These are phyloP conservation scores for Vanessa cardui DNA, from an alignment of 2,888 invertebrate species.

Conservation along the genomic window DNA sequence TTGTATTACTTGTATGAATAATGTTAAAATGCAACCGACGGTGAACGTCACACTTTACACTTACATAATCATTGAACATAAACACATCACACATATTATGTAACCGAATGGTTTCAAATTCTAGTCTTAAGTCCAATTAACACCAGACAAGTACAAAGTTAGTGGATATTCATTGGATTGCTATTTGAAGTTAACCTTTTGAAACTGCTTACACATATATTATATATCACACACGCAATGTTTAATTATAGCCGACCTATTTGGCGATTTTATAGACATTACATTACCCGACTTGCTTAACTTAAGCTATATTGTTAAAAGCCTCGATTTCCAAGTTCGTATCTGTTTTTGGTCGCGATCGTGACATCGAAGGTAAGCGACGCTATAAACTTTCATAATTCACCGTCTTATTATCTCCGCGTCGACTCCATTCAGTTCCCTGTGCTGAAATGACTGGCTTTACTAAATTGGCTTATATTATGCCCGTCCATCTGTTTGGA, in stretches of 20 bases:
- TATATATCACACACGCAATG: conserved; percentile 8
- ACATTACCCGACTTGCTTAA: conserved; percentile 25
- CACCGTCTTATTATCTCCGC: conserved; percentile 44
- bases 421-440: conserved; percentile 46
- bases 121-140: conserved; percentile 4
- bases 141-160: neutral
- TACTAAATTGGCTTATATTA: conserved; percentile 65
- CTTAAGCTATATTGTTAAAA: conserved; percentile 41
- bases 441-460: conserved; percentile 53
- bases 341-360: conserved; percentile 58
- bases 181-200: conserved; percentile 17
- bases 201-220: neutral
- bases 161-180: conserved; percentile 10
- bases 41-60: neutral
- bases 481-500: conserved; percentile 61
- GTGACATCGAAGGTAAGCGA: conserved; percentile 56
- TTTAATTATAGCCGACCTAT: conserved; percentile 20
- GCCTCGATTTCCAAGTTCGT: conserved; percentile 46
- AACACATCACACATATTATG: neutral
- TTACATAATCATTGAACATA: neutral
- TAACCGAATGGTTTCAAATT: neutral
- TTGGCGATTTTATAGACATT: conserved; percentile 37
- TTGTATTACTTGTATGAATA: no score
- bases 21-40: no score
- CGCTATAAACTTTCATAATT: conserved; percentile 55